phyloP scores from a whole-genome alignment of 2,113 vertebrate genomes.

The Labrus mixtus region DNA sequence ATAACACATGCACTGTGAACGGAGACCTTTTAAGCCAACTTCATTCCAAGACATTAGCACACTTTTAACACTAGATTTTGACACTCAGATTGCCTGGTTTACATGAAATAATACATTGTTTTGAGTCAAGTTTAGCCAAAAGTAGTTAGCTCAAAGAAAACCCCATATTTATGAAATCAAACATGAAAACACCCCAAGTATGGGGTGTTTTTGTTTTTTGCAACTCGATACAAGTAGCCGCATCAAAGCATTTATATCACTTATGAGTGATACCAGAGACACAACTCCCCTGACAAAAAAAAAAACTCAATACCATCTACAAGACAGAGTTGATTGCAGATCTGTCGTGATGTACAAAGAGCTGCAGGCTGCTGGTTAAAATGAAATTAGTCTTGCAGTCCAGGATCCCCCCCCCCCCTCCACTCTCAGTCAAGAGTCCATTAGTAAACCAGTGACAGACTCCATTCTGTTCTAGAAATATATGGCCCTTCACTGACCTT shows the following conservation, averaged over 20 bases:
- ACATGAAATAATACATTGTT: too few species aligned
- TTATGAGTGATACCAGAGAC: conserved; percentile 8
- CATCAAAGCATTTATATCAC: neutral
- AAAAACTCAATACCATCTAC: conserved; percentile 32
- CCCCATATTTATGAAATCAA: too few species aligned
- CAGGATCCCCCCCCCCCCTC: conserved; percentile 25
- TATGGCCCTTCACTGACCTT: conserved; percentile 69
- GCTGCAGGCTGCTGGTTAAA: conserved; percentile 48
- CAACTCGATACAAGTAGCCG: too few species aligned
- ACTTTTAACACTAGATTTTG: too few species aligned
- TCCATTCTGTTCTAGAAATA: conserved; percentile 68
- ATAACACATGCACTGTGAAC: too few species aligned
- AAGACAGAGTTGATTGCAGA: conserved; percentile 29
- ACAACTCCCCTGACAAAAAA: conserved; percentile 11
- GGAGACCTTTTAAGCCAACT: too few species aligned
- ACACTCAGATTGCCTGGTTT: too few species aligned
- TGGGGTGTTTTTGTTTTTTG: too few species aligned
- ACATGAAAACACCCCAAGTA: too few species aligned
- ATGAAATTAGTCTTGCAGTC: conserved; percentile 57
- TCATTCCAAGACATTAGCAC: too few species aligned
- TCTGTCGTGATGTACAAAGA: conserved; percentile 35
- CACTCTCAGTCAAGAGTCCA: conserved; percentile 64
- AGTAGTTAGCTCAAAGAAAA: too few species aligned
- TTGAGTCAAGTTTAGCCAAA: too few species aligned
- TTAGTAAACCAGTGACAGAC: conserved; percentile 73